Evolutionary conservation across 2,797 vertebrate species (phyloP).

Genomic region (Danio jaintianensis): DNA sequence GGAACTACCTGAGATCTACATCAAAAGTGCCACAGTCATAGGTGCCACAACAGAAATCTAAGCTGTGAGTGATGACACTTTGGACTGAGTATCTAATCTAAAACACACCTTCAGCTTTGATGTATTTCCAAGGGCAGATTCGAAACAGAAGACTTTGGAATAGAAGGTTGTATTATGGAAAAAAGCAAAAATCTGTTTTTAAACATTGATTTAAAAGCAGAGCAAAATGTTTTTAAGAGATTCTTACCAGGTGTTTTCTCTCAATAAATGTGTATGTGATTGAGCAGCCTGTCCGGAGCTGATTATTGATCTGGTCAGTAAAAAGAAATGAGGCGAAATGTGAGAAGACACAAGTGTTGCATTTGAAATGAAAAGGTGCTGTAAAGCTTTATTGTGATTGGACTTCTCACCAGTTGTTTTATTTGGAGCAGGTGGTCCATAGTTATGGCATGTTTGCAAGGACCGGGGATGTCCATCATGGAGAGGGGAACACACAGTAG

Average conservation of each 20-base stretch:
- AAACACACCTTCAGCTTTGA: background rate
- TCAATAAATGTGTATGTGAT: conserved; percentile 82
- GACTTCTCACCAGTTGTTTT: conserved; percentile 74
- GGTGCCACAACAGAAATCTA: background rate
- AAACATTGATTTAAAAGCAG: background rate
- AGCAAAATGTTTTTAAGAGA: background rate
- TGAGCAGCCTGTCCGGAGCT: conserved; percentile 78
- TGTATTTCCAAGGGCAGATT: conserved; percentile 13
- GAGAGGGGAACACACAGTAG: conserved; percentile 80
- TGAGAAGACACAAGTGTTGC: background rate
- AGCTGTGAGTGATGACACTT: background rate
- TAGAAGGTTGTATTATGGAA: conserved; percentile 1
- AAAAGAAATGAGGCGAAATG: conserved; percentile 2
- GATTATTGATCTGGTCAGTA: conserved; percentile 78
- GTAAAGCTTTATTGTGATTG: background rate
- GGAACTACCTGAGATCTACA: background rate
- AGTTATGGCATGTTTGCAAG: conserved; percentile 83
- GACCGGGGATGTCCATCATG: conserved; percentile 79
- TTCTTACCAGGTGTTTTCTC: conserved; percentile 76
- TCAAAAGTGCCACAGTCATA: conserved; percentile 8
- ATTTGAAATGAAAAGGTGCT: conserved; percentile 13
- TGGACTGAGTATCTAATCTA: conserved; percentile 15
- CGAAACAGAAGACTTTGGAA: conserved; percentile 19
- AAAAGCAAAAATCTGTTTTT: background rate
- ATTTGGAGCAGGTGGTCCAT: conserved; percentile 79